Base-by-base conservation (phyloP, 2,113 vertebrate species). In the Vireo altiloquus region DNA sequence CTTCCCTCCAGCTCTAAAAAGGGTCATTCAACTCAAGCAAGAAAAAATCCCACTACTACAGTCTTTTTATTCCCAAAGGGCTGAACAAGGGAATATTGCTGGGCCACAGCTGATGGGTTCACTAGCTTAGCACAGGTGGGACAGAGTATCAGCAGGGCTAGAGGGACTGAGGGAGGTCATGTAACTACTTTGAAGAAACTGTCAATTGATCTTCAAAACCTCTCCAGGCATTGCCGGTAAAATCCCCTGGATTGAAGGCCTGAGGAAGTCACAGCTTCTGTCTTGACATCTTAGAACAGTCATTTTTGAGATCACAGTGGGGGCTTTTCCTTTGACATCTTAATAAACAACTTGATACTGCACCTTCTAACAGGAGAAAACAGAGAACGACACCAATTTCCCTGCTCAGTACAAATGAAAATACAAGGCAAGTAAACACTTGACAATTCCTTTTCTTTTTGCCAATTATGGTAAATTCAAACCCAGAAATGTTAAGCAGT, bases 261-360 rank as follows among this genome's bases (percentile, higher is more conserved):
- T 46, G 31, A 66, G 27, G 50, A 71, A 83, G 31, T 27, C 68
- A 40, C 50, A 53, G n/a, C 54, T 83, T 52, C 33, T 47, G 27
- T 7, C 63, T 59, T 5, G 0, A 31, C 0, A 0, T 56, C 95
- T 78, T 27, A 64, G 22, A 81, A 61, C 0, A 0, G 49, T 42
- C 6, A 8, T 7, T 33, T 60, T 9, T 65, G 39, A 81, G 39
- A 89, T 42, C 18, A 76, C 22, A 56, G 14, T 7, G 10, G 1
- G 2, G 8, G 2, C 5, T 25, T 76, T 25, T 79, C 25, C 30
- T 61, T 95, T 72, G 70, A 59, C 50, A 63, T 54, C 44, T 24
- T 20, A 56, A 56, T 15, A 60, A 89, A 70, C 42, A 78, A 80
- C 39, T 39, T 31, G 33, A 88, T 69, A 49, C 17, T 18, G 10